Evolutionary conservation across 2,797 vertebrate species (phyloP), one percentile per base, ranked within the genome.

Genomic region (Cryptoprocta ferox): DNA sequence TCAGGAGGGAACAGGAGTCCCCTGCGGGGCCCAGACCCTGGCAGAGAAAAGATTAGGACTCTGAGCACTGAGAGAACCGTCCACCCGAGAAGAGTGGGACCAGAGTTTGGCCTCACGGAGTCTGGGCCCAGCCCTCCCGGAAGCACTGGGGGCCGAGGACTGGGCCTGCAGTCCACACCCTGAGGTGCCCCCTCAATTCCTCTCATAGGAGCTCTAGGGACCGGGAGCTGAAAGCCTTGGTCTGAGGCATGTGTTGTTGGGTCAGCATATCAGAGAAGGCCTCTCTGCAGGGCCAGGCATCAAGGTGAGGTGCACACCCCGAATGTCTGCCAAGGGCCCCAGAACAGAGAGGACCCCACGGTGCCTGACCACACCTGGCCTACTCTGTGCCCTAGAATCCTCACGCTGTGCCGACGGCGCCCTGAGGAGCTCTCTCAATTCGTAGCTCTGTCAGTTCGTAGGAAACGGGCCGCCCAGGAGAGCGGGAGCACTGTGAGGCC

Each of bases 281-380:
- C 26, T 4, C 26, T 4, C 28, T 18, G 16, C 24, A 28, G 37
- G 5, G 15, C 30, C 85, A 78, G 21, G 12, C 35, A 16, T 80
- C 45, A 37, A 78, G 66, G 35, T 21, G 53, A 83, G 37, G 12
- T 28, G 2, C 32, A 80, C 21, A 4, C 5, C 8, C 10, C 61
- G 39, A 50, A 39, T 73, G n/a, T 83, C 68, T 39, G 10, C 76
- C 42, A 6, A 42, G 61, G 16, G 10, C 32, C 16, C 18, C 71
- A 71, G 16, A 59, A 88, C 16, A 63, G 15, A 66, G 30, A 3
- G 21, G 53, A 61, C 26, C 7, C 24, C 50, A 42, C 2, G 24
- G 28, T 45, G 5, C 37, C n/a, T 6, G 24, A 50, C 32, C 8
- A 10, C 9, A 28, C 9, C 5, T 3, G 0, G 24, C 21, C 35